phyloP scores from a whole-genome alignment of 2,113 vertebrate species.

The Oxyura jamaicensis region DNA sequence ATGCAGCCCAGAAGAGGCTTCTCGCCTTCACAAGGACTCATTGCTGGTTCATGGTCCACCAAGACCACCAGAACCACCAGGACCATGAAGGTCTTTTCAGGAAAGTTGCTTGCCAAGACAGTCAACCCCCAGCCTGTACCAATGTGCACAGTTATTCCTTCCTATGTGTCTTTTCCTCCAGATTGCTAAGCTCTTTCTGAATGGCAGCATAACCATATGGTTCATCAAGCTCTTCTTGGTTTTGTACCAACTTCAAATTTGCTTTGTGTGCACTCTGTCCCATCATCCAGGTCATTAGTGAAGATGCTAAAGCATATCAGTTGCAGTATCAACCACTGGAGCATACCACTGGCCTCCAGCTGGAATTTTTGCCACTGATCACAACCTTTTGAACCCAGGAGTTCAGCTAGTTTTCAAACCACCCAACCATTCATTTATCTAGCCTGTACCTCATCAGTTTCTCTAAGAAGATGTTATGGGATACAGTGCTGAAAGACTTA shows the following conservation, averaged over 20 bases:
- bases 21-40: not conserved
- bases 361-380: not conserved
- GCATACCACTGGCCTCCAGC: not conserved
- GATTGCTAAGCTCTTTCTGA: not conserved
- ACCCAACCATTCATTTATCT: not conserved
- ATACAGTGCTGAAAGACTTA: not conserved
- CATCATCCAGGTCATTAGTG: not conserved
- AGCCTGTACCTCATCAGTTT: not conserved
- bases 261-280: not conserved
- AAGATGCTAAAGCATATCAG: not conserved
- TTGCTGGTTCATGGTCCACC: not conserved
- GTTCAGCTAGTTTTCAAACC: not conserved
- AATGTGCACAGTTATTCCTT: not conserved
- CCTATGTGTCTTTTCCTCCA: not conserved
- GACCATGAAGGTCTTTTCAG: not conserved
- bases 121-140: not conserved
- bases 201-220: not conserved
- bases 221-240: not conserved
- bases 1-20: not conserved
- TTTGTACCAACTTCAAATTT: not conserved
- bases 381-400: not conserved
- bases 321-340: not conserved
- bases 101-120: not conserved
- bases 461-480: not conserved
- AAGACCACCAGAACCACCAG: accelerated